These are phyloP conservation scores for Yasuhikotakia modesta DNA, from an alignment of 2,797 vertebrate genomes.

Conservation along the genomic window DNA sequence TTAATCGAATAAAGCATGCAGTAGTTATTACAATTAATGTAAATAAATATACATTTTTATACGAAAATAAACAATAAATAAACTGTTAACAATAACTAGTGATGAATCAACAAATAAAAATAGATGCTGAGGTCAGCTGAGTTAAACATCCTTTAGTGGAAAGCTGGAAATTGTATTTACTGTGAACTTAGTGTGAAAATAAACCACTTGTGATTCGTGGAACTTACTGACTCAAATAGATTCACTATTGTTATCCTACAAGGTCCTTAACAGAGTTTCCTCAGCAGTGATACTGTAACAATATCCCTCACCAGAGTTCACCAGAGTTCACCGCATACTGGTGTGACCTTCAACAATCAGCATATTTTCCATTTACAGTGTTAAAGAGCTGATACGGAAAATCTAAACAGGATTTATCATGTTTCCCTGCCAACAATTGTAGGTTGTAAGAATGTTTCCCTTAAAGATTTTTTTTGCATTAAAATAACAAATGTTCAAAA, in stretches of 20 bases:
- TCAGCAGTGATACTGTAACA: constrained; percentile 14
- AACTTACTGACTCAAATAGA: constrained; percentile 18
- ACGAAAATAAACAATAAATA: background rate
- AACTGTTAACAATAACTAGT: background rate
- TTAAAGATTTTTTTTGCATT: too few relatives aligned
- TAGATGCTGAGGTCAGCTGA: background rate
- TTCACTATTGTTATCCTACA: constrained; percentile 42
- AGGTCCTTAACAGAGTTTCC: constrained; percentile 34
- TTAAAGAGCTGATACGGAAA: background rate
- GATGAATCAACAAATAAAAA: background rate
- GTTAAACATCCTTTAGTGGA: constrained; percentile 13
- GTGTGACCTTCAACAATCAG: constrained; percentile 7
- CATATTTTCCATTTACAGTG: background rate
- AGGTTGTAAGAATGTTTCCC: too few relatives aligned
- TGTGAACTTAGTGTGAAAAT: constrained; percentile 17
- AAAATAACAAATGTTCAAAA: too few relatives aligned
- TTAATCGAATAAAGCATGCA: background rate
- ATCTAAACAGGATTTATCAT: background rate
- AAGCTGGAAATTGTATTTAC: constrained; percentile 36
- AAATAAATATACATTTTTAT: background rate
- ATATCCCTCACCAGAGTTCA: constrained; percentile 12
- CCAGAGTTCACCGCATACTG: background rate
- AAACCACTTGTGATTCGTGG: constrained; percentile 7
- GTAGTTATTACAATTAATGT: background rate
- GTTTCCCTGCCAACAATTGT: background rate